Percentiles rank a stretch among this genome's conserved stretches.
phyloP scores from a whole-genome alignment of 2,888 invertebrate genomes.

The Scaeva pyrastri region DNA sequence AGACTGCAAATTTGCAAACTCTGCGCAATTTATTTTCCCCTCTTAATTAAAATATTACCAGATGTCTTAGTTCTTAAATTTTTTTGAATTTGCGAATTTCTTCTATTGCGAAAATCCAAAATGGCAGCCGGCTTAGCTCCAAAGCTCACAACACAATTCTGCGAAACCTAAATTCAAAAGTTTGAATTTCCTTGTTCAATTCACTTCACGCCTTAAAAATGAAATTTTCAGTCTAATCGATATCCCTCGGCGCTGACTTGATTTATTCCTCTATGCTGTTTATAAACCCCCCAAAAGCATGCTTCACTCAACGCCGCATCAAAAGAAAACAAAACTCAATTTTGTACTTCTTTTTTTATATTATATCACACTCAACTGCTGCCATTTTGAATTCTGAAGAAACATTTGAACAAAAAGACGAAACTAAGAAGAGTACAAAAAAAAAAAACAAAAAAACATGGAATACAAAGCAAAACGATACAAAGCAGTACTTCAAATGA shows the following conservation, averaged over 20 bases:
- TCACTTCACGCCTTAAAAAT: background rate
- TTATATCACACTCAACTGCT: constrained; percentile 39
- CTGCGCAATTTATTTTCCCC: no score
- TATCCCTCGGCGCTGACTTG: background rate
- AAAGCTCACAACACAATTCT: no score
- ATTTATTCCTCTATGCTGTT: background rate
- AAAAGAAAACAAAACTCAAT: constrained; percentile 43
- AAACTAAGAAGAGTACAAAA: no score
- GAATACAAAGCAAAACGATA: constrained; percentile 51
- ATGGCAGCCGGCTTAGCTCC: no score
- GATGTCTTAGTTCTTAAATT: no score
- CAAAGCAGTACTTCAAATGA: constrained; percentile 66
- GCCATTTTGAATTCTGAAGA: constrained; percentile 74
- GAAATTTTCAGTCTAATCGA: background rate
- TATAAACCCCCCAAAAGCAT: constrained; percentile 3
- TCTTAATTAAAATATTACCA: no score
- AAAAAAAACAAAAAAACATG: constrained; percentile 6
- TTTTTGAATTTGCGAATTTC: no score
- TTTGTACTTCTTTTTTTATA: no score
- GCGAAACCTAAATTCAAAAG: no score
- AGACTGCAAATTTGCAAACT: no score
- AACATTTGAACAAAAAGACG: constrained; percentile 36
- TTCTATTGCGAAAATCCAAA: no score
- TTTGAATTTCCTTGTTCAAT: background rate
- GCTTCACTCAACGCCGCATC: constrained; percentile 42